Percentiles rank a stretch among this genome's conserved stretches.
Conservation (phyloP, 1,140 invertebrate genomes). For the Ceratitis capitata region DNA sequence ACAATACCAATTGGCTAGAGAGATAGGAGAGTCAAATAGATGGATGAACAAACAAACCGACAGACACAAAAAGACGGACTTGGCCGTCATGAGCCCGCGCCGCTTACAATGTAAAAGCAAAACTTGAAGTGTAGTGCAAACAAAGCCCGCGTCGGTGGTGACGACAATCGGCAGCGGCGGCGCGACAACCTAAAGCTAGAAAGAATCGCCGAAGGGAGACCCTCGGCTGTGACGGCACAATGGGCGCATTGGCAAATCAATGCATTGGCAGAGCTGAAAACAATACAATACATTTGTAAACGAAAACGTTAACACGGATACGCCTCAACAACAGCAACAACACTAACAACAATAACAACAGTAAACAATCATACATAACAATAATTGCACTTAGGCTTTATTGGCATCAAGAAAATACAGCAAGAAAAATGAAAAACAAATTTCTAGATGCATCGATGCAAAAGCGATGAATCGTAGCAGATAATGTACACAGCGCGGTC, state of each 20-base stretch:
- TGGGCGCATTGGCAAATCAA: constrained; percentile 19
- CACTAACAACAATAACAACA: neutral
- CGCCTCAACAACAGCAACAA: neutral
- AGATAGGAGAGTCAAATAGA: neutral
- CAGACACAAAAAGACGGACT: too few species aligned
- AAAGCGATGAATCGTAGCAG: constrained; percentile 22
- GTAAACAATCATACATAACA: neutral
- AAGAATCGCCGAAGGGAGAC: neutral
- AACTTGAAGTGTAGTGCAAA: neutral
- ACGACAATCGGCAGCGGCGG: neutral
- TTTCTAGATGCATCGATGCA: neutral
- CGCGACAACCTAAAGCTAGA: constrained; percentile 20
- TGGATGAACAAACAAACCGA: neutral
- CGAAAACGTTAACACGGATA: constrained; percentile 26
- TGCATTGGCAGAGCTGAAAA: neutral
- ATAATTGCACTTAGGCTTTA: too few species aligned
- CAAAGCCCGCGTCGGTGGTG: neutral
- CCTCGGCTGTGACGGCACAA: neutral
- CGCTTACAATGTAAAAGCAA: neutral
- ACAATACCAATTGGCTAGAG: neutral
- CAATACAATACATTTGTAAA: neutral
- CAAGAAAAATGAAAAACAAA: constrained; percentile 2
- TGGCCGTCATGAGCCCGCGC: neutral
- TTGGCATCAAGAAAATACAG: too few species aligned
- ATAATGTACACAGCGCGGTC: constrained; percentile 3